Evolutionary conservation across 2,113 vertebrate species (phyloP).

Genomic region (Anas platyrhynchos): DNA sequence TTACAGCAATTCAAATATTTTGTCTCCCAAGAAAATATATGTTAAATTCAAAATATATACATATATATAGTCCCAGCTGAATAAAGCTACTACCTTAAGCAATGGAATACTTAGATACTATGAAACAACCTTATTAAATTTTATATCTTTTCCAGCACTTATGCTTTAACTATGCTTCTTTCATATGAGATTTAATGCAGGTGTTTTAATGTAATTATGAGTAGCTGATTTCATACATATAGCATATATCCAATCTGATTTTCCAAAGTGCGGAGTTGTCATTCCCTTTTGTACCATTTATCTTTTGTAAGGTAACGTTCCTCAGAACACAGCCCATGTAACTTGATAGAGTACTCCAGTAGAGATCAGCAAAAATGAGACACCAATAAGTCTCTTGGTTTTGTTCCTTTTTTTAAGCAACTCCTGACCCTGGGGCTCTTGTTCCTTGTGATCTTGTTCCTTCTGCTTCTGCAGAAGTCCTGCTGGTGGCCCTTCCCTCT

Average conservation of each 20-base stretch:
- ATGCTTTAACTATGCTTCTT: background rate
- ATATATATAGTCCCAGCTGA: background rate
- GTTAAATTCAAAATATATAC: background rate
- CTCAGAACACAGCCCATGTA: background rate
- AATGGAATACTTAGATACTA: background rate
- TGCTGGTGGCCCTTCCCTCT: background rate
- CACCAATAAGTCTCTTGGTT: background rate
- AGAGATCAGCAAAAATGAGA: background rate
- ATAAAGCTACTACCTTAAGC: background rate
- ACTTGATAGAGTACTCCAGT: background rate
- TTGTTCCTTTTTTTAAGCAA: background rate
- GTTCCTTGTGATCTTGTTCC: background rate
- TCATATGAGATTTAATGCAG: background rate
- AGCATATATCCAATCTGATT: background rate
- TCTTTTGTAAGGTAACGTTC: background rate
- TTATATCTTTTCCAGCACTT: background rate
- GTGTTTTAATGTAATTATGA: background rate
- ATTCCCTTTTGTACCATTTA: background rate
- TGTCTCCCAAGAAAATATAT: background rate
- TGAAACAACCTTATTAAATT: background rate
- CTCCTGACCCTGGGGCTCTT: background rate
- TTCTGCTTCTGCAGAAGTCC: background rate
- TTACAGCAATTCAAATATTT: background rate
- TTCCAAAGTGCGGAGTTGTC: background rate
- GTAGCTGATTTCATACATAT: background rate